Percentiles rank a stretch among this genome's conserved stretches.
Evolutionary conservation across 2,113 vertebrate species (phyloP).

Genomic region (Notothenia coriiceps): DNA sequence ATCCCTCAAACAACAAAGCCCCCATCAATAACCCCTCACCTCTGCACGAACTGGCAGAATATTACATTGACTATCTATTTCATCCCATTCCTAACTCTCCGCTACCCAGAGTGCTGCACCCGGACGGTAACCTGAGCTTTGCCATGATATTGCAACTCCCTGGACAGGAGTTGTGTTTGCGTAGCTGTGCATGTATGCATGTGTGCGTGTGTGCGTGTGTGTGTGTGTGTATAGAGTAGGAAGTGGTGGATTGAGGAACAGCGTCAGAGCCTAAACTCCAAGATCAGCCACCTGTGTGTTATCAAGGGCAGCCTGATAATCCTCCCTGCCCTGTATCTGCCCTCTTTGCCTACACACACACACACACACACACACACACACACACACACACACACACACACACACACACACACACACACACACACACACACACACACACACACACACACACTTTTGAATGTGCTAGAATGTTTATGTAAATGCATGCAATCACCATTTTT

Average conservation of each 20-base stretch:
- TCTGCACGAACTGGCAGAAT: constrained; percentile 67
- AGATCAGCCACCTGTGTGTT: constrained; percentile 82
- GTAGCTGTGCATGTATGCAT: constrained; percentile 50
- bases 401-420: constrained; percentile 14
- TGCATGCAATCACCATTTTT: too few relatives aligned
- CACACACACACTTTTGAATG: not conserved
- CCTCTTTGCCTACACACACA: constrained; percentile 37
- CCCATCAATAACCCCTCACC: constrained; percentile 67
- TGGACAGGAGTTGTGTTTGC: constrained; percentile 62
- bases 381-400: constrained; percentile 7
- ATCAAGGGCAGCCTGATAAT: constrained; percentile 74
- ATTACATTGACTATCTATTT: constrained; percentile 70
- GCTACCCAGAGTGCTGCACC: constrained; percentile 44
- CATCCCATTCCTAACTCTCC: constrained; percentile 52
- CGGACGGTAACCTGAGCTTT: constrained; percentile 63
- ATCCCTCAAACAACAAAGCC: constrained; percentile 62
- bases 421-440: constrained; percentile 5
- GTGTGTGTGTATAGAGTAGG: constrained; percentile 47
- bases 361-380: not conserved
- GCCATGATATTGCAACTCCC: constrained; percentile 53
- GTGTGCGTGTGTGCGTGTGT: constrained; percentile 20
- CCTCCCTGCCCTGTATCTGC: constrained; percentile 62
- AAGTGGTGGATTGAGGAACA: constrained; percentile 66
- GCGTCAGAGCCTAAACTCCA: constrained; percentile 62
- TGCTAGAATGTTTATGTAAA: too few relatives aligned